Evolutionary conservation across 2,113 vertebrate species (phyloP), one percentile per base, ranked within the genome.

Genomic region (Chelonoidis abingdonii): DNA sequence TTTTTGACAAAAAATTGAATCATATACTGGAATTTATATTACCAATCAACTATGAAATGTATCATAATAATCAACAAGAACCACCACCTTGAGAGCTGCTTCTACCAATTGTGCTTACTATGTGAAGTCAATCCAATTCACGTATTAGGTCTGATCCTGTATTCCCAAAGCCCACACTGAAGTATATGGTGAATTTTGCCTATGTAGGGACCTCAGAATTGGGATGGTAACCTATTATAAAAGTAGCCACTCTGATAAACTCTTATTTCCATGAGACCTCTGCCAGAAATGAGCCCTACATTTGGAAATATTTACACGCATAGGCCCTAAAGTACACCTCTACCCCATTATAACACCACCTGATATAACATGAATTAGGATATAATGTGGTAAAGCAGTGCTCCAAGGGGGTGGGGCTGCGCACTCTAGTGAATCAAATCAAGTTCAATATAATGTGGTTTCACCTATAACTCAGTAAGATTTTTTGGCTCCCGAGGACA

Each of bases 61-160:
- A n/a, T 27, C 1, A 0, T 38, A 1, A 0, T 47, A 52, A 65
- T 13, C 17, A 50, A 5, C 3, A 1, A 0, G 5, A 89, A 49
- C 2, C 47, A 22, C 0, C 0, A 0, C 8, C 8, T 19, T 9
- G 56, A 90, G 75, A 24, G 10, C 6, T 88, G 44, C 57, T 38
- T 59, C 81, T 35, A 27, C 54, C 44, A 19, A 47, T 27, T 78
- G 41, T 47, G 12, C 56, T 72, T 56, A 79, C 75, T 59, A 31
- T 7, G n/a, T 47, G 27, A 44, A 47, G 41, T 6, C 12, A 72
- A 11, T 5, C 53, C 31, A 22, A 49, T 5, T 2, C 41, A 44
- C 0, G 0, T 24, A 1, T 17, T 1, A 1, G 12, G 16, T 35
- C 56, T 81, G 29, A 11, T 19, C 81, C 80, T 52, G 9, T 76